Evolutionary conservation across 2,797 vertebrate genomes (phyloP).

Genomic region (Odontamblyopus lacepedii): DNA sequence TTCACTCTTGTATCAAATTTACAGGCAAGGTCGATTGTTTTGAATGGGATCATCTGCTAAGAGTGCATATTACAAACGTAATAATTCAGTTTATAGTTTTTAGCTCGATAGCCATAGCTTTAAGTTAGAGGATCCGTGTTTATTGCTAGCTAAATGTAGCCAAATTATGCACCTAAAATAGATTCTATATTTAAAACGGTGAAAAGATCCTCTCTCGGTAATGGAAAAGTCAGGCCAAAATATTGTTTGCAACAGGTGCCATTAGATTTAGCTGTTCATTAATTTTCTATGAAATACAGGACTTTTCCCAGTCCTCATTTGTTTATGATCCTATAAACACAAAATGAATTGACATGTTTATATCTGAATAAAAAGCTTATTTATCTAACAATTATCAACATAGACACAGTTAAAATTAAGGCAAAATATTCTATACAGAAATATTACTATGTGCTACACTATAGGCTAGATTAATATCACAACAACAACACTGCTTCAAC

Average conservation of each 20-base stretch:
- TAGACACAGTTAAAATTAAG: no score
- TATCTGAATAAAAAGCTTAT: no score
- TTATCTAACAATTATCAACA: no score
- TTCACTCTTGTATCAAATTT: slow-evolving; percentile 33
- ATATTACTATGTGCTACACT: no score
- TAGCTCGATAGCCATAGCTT: neutral
- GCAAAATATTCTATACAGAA: no score
- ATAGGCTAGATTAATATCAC: no score
- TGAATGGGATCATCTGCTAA: slow-evolving; percentile 40
- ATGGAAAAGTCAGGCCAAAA: neutral
- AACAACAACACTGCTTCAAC: no score
- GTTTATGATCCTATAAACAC: neutral
- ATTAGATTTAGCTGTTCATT: neutral
- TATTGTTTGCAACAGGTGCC: neutral
- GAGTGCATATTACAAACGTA: neutral
- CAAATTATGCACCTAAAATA: neutral
- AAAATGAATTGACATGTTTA: no score
- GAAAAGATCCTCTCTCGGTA: neutral
- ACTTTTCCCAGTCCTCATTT: no score
- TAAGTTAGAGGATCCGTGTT: neutral
- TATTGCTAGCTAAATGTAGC: neutral
- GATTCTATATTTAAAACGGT: no score
- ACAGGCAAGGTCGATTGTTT: slow-evolving; percentile 27
- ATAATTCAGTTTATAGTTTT: neutral
- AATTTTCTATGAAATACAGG: no score